Evolutionary conservation across 1,140 invertebrate species (phyloP).

Genomic region (Drosophila miranda): DNA sequence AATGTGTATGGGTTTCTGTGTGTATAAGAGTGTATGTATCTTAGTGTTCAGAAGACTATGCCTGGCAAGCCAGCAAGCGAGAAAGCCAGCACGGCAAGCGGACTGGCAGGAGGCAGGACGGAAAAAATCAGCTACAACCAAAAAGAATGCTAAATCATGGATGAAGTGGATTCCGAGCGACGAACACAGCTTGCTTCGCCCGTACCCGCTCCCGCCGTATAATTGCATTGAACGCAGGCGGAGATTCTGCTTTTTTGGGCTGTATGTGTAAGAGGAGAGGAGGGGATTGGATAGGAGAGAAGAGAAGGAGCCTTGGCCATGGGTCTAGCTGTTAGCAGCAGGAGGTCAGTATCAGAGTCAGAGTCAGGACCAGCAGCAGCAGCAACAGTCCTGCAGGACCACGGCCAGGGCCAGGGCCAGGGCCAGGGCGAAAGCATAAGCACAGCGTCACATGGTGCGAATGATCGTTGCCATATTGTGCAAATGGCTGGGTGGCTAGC

Average conservation of each 20-base stretch:
- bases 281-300: background rate
- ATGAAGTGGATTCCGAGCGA: conserved; percentile 50
- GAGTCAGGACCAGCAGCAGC: background rate
- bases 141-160: conserved; percentile 74
- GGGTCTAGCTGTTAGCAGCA: conserved; percentile 41
- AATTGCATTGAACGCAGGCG: conserved; percentile 71
- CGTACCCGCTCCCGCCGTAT: conserved; percentile 39
- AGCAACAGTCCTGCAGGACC: background rate
- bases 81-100: conserved; percentile 1
- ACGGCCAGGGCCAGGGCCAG: background rate
- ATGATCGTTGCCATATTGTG: conserved; percentile 75
- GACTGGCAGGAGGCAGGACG: conserved; percentile 6
- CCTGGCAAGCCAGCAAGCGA: background rate
- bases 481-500: conserved; percentile 55
- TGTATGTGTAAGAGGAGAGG: background rate
- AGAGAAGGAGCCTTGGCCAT: background rate
- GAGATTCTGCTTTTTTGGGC: conserved; percentile 27
- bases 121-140: conserved; percentile 40
- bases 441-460: conserved; percentile 67
- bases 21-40: conserved; percentile 4
- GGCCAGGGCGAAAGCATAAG: conserved; percentile 5
- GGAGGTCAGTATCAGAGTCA: conserved; percentile 53
- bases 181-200: conserved; percentile 32
- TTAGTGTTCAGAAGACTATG: background rate
- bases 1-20: background rate